Evolutionary conservation across 2,797 vertebrate genomes (phyloP).

Genomic region (Buphagus erythrorhynchus): DNA sequence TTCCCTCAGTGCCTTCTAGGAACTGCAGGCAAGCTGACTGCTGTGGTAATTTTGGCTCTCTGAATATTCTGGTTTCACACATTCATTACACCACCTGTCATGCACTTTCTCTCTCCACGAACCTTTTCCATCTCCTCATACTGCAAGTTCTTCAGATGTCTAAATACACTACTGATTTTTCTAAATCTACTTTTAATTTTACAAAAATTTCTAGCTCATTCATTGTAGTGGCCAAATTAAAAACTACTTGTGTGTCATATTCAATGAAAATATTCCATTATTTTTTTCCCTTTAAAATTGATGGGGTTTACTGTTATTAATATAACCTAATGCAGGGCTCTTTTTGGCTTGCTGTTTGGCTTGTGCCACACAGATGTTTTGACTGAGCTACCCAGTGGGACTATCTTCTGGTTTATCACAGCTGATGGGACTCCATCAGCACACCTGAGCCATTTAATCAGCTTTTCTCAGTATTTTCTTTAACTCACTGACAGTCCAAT

Average conservation of each 20-base stretch:
- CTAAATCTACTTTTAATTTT: background rate
- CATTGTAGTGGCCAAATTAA: background rate
- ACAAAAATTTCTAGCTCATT: background rate
- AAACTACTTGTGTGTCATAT: background rate
- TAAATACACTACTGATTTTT: background rate
- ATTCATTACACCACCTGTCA: background rate
- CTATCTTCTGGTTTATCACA: background rate
- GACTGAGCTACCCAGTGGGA: background rate
- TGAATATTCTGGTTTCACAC: background rate
- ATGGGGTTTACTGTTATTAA: background rate
- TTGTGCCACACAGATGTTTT: background rate
- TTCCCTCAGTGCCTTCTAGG: background rate
- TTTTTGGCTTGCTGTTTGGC: background rate
- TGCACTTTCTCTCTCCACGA: rapidly evolving
- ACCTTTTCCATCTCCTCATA: background rate
- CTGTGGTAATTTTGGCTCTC: background rate
- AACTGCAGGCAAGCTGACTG: background rate
- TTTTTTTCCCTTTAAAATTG: background rate
- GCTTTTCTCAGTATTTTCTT: background rate
- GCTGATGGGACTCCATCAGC: background rate
- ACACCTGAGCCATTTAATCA: background rate
- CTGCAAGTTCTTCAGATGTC: background rate
- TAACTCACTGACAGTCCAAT: background rate
- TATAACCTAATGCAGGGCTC: background rate
- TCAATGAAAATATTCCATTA: background rate